Percentiles rank a stretch among this genome's conserved stretches.
phyloP scores from a whole-genome alignment of 2,888 invertebrate genomes.

The Phortica okadai region DNA sequence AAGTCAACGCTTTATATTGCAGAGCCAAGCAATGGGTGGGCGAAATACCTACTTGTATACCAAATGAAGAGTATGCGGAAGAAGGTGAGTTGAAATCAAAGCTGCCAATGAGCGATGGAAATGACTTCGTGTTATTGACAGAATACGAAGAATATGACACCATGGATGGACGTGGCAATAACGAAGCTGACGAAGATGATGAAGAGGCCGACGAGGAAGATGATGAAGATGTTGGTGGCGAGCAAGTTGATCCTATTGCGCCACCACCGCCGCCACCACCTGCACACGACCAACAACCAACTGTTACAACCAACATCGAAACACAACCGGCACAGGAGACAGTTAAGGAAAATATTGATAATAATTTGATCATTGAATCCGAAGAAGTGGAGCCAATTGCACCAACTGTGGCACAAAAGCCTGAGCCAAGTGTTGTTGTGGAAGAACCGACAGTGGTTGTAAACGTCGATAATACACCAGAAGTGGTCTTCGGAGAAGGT shows the following conservation, averaged over 20 bases:
- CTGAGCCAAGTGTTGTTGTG: slow-evolving; percentile 37
- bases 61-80: slow-evolving; percentile 57
- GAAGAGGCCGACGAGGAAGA: slow-evolving; percentile 37
- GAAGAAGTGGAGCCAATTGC: slow-evolving; percentile 23
- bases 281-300: slow-evolving; percentile 7
- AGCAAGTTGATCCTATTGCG: slow-evolving; percentile 40
- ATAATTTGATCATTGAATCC: slow-evolving; percentile 8
- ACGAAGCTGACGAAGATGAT: slow-evolving; percentile 48
- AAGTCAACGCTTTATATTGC: slow-evolving; percentile 79
- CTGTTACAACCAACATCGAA: neutral
- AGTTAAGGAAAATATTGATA: neutral
- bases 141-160: slow-evolving; percentile 59
- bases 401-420: neutral
- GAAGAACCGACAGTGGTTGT: slow-evolving; percentile 12
- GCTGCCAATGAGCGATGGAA: neutral
- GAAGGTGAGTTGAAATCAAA: slow-evolving; percentile 42
- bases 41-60: slow-evolving; percentile 77
- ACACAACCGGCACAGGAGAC: neutral
- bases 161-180: slow-evolving; percentile 46
- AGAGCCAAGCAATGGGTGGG: slow-evolving; percentile 80
- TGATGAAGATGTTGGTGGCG: slow-evolving; percentile 31
- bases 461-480: neutral
- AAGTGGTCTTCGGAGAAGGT: neutral
- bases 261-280: slow-evolving; percentile 58
- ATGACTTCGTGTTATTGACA: slow-evolving; percentile 7